Percentiles rank a stretch among this genome's conserved stretches.
phyloP scores from a whole-genome alignment of 2,113 vertebrate species.

The Antechinus stuartii region DNA sequence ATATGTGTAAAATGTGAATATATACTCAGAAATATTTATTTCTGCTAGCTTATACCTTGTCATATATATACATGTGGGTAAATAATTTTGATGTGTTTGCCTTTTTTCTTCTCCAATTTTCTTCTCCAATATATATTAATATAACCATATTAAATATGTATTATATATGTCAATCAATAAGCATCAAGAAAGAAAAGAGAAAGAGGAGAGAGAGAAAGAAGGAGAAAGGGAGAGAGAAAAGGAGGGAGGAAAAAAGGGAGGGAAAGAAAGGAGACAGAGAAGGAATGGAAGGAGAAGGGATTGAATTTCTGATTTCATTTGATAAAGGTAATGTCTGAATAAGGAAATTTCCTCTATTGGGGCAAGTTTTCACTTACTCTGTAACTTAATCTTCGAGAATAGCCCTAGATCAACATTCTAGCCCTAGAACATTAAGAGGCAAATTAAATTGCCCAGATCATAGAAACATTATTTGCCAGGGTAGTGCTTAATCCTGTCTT shows the following conservation, averaged over 20 bases:
- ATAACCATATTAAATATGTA: background rate
- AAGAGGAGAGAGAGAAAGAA: too few species aligned
- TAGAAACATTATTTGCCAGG: background rate
- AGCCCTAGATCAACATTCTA: background rate
- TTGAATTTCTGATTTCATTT: background rate
- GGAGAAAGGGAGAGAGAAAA: too few species aligned
- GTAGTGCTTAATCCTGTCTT: background rate
- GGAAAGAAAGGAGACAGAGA: too few species aligned
- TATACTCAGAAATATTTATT: background rate
- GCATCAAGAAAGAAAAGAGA: too few species aligned
- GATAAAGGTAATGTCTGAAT: background rate
- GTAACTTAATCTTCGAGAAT: background rate
- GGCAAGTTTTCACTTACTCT: background rate
- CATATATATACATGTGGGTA: background rate
- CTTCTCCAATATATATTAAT: background rate
- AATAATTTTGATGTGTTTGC: background rate
- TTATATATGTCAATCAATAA: background rate
- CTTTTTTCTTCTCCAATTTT: background rate
- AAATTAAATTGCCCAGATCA: background rate
- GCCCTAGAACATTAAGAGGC: background rate
- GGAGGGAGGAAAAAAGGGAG: too few species aligned
- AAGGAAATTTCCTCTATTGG: background rate
- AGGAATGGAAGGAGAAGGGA: background rate
- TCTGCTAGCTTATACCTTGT: background rate
- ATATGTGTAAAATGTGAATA: background rate